Percentiles rank a stretch among this genome's conserved stretches.
Evolutionary conservation across 2,888 invertebrate genomes (phyloP).

Genomic region (Aproaerema taeniolella): DNA sequence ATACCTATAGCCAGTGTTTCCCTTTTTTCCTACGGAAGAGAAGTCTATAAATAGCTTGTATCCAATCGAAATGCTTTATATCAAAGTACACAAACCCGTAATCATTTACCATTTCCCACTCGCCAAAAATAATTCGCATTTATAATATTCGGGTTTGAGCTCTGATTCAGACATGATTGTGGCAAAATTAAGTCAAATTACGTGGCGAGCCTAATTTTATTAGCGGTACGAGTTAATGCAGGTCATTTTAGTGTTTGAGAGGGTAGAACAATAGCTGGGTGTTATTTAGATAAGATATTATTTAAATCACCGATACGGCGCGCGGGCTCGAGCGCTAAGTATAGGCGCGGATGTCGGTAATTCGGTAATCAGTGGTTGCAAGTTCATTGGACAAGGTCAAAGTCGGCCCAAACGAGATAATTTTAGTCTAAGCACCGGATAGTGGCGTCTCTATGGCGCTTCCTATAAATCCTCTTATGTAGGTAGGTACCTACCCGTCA

Average conservation of each 20-base stretch:
- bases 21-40: no score
- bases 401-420: conserved; percentile 47
- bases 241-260: conserved; percentile 58
- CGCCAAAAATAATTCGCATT: conserved; percentile 43
- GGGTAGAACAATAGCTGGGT: conserved; percentile 63
- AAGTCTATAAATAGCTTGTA: no score
- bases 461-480: no score
- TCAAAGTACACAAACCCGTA: no score
- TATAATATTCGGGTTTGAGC: conserved; percentile 37
- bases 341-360: conserved; percentile 66
- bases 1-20: no score
- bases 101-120: conserved; percentile 23
- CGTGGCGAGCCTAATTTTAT: conserved; percentile 66
- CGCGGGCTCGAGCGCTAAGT: conserved; percentile 53
- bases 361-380: conserved; percentile 72
- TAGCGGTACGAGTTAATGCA: conserved; percentile 65
- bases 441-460: conserved; percentile 33
- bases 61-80: no score
- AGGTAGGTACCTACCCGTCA: no score
- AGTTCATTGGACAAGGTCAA: conserved; percentile 63
- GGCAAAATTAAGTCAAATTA: conserved; percentile 68
- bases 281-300: conserved; percentile 75
- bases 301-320: conserved; percentile 54
- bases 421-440: conserved; percentile 37
- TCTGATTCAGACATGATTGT: conserved; percentile 60